phyloP scores from a whole-genome alignment of 2,113 vertebrate genomes.

The Piaya cayana region DNA sequence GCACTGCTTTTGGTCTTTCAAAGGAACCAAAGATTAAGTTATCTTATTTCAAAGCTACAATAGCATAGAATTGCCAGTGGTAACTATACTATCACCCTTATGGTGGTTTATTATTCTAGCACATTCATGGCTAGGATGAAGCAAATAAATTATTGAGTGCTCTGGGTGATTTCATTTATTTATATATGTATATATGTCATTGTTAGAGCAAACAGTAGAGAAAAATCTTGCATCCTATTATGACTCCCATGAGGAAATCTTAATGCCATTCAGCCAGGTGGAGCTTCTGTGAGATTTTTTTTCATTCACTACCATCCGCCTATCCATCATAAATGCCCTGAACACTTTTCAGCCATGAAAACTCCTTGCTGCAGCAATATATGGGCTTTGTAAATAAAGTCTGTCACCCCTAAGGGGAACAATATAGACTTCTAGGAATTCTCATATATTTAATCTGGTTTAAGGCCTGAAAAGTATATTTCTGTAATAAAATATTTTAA shows the following conservation, averaged over 20 bases:
- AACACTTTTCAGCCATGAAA: conserved; percentile 27
- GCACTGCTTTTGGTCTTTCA: not conserved
- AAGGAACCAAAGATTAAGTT: not conserved
- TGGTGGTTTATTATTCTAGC: conserved; percentile 15
- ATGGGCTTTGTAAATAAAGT: conserved; percentile 23
- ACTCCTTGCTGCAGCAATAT: not conserved
- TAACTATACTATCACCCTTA: not conserved
- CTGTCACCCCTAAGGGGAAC: conserved; percentile 2
- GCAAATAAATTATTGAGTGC: conserved; percentile 53
- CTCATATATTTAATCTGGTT: conserved; percentile 53
- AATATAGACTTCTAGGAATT: conserved; percentile 25
- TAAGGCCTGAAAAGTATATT: conserved; percentile 36
- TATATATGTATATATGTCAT: not conserved
- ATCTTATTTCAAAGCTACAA: not conserved
- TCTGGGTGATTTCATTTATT: conserved; percentile 22
- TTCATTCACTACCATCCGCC: not conserved
- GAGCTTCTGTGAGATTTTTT: not conserved
- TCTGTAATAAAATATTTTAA: conserved; percentile 55
- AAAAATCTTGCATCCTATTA: conserved; percentile 3
- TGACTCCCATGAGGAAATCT: conserved; percentile 8
- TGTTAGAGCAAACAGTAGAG: conserved; percentile 34
- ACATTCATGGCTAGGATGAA: not conserved
- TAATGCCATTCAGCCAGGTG: conserved; percentile 1
- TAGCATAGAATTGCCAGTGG: not conserved
- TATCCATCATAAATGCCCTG: not conserved